Percentiles rank a stretch among this genome's conserved stretches.
These are phyloP conservation scores for Montipora cactus DNA, from an alignment of 64 coral and sea anemone species.

Conservation along the genomic window DNA sequence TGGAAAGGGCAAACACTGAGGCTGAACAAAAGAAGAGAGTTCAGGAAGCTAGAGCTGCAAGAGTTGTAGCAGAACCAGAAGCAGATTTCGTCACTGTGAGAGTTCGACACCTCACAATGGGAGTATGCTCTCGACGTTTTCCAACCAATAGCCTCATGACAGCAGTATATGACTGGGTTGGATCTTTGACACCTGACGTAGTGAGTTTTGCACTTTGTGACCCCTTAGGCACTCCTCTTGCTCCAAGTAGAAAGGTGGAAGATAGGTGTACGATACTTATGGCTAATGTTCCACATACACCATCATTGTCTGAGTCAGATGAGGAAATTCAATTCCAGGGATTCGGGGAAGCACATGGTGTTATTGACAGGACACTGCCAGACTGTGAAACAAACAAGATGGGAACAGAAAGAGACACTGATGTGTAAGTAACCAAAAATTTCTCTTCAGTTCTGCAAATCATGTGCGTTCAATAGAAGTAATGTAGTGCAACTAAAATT, in stretches of 20 bases:
- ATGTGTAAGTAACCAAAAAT: constrained; percentile 45
- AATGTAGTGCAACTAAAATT: no score
- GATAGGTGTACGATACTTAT: constrained; percentile 51
- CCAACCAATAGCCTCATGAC: constrained; percentile 41
- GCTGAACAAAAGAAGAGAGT: constrained; percentile 58
- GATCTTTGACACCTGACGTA: constrained; percentile 46
- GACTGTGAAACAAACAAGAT: constrained; percentile 24
- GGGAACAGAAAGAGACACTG: constrained; percentile 34
- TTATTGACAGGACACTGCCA: constrained; percentile 63
- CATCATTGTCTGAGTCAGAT: constrained; percentile 75
- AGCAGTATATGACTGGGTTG: constrained; percentile 68
- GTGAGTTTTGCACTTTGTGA: constrained; percentile 45
- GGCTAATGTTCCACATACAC: constrained; percentile 67
- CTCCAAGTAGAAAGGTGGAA: constrained; percentile 24
- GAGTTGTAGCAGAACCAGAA: constrained; percentile 52
- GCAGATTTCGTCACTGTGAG: constrained; percentile 70
- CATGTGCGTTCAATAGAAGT: no score
- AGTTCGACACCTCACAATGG: constrained; percentile 44
- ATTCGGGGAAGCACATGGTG: constrained; percentile 70
- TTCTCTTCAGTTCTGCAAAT: background rate
- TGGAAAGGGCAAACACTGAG: constrained; percentile 34
- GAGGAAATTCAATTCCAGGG: constrained; percentile 74
- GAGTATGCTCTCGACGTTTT: constrained; percentile 47
- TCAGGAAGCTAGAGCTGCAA: constrained; percentile 42
- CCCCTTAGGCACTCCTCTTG: constrained; percentile 17